Evolutionary conservation across 2,888 invertebrate genomes (phyloP), one percentile per base, ranked within the genome.

Genomic region (Urechis unicinctus): DNA sequence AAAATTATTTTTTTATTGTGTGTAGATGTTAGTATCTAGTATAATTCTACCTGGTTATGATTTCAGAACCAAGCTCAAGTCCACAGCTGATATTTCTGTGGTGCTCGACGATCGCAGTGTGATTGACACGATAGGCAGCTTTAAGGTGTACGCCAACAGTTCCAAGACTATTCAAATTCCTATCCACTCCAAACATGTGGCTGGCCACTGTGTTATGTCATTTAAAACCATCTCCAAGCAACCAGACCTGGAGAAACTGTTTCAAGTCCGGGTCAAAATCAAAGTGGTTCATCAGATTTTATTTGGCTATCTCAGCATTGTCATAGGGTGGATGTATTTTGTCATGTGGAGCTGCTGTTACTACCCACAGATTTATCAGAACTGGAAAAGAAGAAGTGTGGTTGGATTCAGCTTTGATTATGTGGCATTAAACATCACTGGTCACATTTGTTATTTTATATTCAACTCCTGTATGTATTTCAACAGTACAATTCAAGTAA

Each of bases 371-470:
- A 52, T 61, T 28, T 60, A 60, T 47, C 22, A 57, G 53, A 61
- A 61, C 52, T 61, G 44, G 44, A 24, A 28, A 21, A 29, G 60
- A 9, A 36, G 26, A 9, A 62, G 61, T 50, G 61, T 61, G 3
- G 55, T 61, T n/a, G 61, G 61, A 4, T 45, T 61, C 36, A 61
- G 60, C 36, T 60, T 61, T 47, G 61, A 61, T 53, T 61, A 61
- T 41, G 31, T 61, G 26, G 29, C 50, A 1, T 50, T 61, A 26
- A 61, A 61, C 47, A 24, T 61, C 9, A 60, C 59, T 25, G 61
- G 60, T 13, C 61, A 61, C 48, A 30, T 60, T 26, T 61, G 57
- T 51, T 61, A 61, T 52, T 53, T 29, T 25, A 24, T 60, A 9
- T 61, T 61, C 53, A 61, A 61, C 41, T n/a, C 36, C 2, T 28